phyloP scores from a whole-genome alignment of 2,888 invertebrate genomes.

The Ypsolopha sequella region DNA sequence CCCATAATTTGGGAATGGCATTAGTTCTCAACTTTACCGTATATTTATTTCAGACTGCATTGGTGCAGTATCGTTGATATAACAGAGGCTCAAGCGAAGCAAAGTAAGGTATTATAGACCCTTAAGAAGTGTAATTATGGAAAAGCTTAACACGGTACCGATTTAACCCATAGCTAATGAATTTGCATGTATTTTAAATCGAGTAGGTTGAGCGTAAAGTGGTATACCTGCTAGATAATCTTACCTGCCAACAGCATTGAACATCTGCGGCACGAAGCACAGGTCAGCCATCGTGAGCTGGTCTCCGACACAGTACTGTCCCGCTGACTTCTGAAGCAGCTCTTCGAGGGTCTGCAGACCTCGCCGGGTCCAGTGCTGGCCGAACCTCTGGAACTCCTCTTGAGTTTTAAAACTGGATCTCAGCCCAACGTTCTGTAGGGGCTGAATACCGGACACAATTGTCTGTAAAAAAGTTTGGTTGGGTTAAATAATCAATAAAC shows the following conservation, averaged over 20 bases:
- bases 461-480: constrained; percentile 38
- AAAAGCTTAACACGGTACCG: background rate
- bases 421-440: constrained; percentile 73
- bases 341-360: constrained; percentile 72
- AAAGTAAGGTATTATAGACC: too few species aligned
- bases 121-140: background rate
- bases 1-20: too few species aligned
- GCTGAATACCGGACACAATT: constrained; percentile 77
- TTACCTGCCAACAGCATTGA: constrained; percentile 68
- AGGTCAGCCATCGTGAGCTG: constrained; percentile 75
- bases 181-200: too few species aligned
- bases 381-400: constrained; percentile 58
- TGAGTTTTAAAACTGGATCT: constrained; percentile 42
- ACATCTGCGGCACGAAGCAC: constrained; percentile 76
- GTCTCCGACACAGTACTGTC: constrained; percentile 72
- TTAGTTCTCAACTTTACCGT: too few species aligned
- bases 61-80: too few species aligned
- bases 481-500: too few species aligned
- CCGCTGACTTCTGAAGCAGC: constrained; percentile 49
- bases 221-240: background rate
- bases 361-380: constrained; percentile 56
- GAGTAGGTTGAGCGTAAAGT: too few species aligned
- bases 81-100: too few species aligned
- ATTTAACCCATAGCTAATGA: too few species aligned
- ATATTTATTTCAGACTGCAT: too few species aligned